These are phyloP conservation scores for Galleria mellonella DNA, from an alignment of 1,140 invertebrate genomes.

Conservation along the genomic window DNA sequence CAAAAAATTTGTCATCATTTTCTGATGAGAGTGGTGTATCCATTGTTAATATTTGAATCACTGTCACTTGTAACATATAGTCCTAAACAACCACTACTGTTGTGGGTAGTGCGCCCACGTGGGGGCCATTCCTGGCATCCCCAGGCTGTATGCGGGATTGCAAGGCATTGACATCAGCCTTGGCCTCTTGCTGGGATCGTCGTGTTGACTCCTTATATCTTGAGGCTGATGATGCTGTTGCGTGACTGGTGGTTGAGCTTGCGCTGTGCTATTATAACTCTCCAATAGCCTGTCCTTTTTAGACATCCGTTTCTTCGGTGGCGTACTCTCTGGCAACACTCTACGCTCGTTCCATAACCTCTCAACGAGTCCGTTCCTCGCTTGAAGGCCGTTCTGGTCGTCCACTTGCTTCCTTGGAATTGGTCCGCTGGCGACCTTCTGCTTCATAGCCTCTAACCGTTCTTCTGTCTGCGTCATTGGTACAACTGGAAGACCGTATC, in stretches of 20 bases:
- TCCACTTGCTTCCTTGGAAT: constrained; percentile 41
- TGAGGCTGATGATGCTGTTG: constrained; percentile 14
- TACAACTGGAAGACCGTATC: constrained; percentile 22
- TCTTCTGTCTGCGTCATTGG: constrained; percentile 52
- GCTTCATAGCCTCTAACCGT: constrained; percentile 55
- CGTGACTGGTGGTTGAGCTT: constrained; percentile 8
- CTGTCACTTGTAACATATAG: not conserved
- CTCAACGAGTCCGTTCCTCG: constrained; percentile 31
- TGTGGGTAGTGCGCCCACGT: constrained; percentile 53
- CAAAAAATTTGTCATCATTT: no score
- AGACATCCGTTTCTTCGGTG: constrained; percentile 37
- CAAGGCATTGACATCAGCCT: constrained; percentile 23
- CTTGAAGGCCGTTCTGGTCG: constrained; percentile 30
- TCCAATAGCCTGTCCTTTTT: constrained; percentile 44
- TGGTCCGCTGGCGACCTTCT: constrained; percentile 49
- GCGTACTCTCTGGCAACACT: constrained; percentile 25
- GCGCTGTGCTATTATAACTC: not conserved
- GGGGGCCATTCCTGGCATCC: constrained; percentile 34
- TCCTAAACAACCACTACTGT: constrained; percentile 18
- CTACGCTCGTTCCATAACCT: constrained; percentile 51
- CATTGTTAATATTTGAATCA: not conserved
- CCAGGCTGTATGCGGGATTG: constrained; percentile 35
- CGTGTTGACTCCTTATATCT: constrained; percentile 14
- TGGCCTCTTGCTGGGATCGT: constrained; percentile 35
- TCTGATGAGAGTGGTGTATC: no score